Conservation (phyloP, 2,888 invertebrate species). For the Hypena proboscidalis region DNA sequence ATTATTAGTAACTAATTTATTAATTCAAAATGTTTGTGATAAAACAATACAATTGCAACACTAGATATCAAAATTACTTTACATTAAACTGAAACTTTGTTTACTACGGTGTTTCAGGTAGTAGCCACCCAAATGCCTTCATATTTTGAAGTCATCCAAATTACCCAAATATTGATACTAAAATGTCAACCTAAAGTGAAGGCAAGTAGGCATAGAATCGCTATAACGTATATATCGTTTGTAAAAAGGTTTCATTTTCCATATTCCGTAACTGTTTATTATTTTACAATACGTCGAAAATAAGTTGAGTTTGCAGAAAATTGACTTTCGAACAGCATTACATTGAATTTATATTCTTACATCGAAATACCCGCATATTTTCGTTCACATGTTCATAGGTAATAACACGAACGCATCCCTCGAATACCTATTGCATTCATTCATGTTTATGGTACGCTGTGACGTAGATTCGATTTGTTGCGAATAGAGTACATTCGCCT, state of each 20-base stretch:
- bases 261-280: no score
- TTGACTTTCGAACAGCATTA: constrained; percentile 39
- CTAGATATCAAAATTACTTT: background rate
- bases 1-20: no score
- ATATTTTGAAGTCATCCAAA: no score
- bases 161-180: no score
- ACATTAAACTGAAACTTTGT: constrained; percentile 39
- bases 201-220: no score
- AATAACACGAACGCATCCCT: background rate
- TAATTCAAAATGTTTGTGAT: no score
- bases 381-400: background rate
- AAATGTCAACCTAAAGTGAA: no score
- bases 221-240: no score
- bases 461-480: constrained; percentile 55
- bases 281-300: no score
- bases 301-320: constrained; percentile 15
- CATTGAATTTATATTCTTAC: constrained; percentile 49
- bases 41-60: no score
- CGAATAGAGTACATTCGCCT: constrained; percentile 31
- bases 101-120: constrained; percentile 31
- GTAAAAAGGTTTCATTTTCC: no score
- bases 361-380: constrained; percentile 14
- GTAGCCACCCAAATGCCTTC: constrained; percentile 31
- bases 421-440: constrained; percentile 19
- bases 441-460: constrained; percentile 43